phyloP scores from a whole-genome alignment of 2,888 invertebrate genomes.

The Lampropteryx suffumata region DNA sequence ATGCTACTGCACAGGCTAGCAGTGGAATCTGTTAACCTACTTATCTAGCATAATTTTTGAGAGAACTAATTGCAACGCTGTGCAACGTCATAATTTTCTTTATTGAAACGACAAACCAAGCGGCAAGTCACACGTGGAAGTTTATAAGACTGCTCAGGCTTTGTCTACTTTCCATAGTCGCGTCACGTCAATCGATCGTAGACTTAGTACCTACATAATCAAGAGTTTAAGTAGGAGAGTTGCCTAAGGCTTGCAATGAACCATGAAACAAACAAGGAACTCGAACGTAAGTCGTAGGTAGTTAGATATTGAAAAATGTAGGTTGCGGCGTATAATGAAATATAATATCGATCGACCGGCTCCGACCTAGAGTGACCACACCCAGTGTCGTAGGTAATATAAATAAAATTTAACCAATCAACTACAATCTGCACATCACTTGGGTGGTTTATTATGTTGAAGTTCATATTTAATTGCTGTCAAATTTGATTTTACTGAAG shows the following conservation, averaged over 20 bases:
- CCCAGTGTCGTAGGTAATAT: conserved; percentile 36
- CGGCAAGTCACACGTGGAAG: conserved; percentile 19
- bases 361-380: conserved; percentile 43
- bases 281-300: no score
- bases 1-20: no score
- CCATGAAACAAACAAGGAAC: no score
- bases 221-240: no score
- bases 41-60: no score
- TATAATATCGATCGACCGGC: conserved; percentile 30
- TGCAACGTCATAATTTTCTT: no score
- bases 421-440: conserved; percentile 25
- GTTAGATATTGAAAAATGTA: conserved; percentile 22
- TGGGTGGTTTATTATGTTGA: conserved; percentile 9
- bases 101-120: neutral
- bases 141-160: conserved; percentile 4
- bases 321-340: conserved; percentile 16
- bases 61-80: no score
- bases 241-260: no score
- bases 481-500: conserved; percentile 5
- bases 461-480: neutral
- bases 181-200: neutral
- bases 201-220: no score
- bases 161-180: conserved; percentile 2
- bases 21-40: no score
- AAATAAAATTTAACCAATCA: conserved; percentile 19